Percentiles rank a stretch among this genome's conserved stretches.
phyloP scores from a whole-genome alignment of 2,888 invertebrate species.

The Sinentomon sp. region DNA sequence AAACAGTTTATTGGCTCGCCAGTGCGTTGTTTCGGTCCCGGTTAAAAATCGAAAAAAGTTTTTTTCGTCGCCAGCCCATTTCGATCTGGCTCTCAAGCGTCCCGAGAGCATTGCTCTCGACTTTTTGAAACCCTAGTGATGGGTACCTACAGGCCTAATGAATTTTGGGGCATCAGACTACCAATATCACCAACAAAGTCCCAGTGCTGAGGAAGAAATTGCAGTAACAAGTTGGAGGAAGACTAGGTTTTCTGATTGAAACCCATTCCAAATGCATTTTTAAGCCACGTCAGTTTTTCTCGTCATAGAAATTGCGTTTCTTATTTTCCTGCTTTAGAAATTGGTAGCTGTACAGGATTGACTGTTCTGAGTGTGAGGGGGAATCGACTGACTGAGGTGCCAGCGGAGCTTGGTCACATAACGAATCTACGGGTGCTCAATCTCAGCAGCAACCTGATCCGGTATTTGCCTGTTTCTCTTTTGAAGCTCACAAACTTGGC shows the following conservation, averaged over 20 bases:
- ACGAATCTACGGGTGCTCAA: constrained; percentile 56
- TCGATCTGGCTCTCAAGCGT: too few relatives aligned
- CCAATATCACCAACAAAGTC: too few relatives aligned
- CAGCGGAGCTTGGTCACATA: constrained; percentile 70
- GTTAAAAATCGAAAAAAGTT: too few relatives aligned
- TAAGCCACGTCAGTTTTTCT: constrained; percentile 3
- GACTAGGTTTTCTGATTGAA: neutral
- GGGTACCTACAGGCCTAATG: too few relatives aligned
- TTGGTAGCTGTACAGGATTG: constrained; percentile 60
- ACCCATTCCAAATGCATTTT: neutral
- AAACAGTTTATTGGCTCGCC: too few relatives aligned
- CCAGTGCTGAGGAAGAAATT: too few relatives aligned
- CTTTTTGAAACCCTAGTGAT: too few relatives aligned
- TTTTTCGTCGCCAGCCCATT: too few relatives aligned
- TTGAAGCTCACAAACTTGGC: constrained; percentile 51
- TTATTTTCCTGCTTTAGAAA: constrained; percentile 26
- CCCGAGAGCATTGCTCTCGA: too few relatives aligned
- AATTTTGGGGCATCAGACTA: too few relatives aligned
- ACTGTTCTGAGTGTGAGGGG: constrained; percentile 56
- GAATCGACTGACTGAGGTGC: constrained; percentile 51
- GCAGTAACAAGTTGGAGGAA: neutral
- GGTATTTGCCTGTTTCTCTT: constrained; percentile 58
- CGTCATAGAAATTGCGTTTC: too few relatives aligned
- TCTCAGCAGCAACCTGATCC: constrained; percentile 56
- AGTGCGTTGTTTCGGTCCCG: too few relatives aligned